Evolutionary conservation across 2,113 vertebrate species (phyloP).

Genomic region (Epinephelus lanceolatus): DNA sequence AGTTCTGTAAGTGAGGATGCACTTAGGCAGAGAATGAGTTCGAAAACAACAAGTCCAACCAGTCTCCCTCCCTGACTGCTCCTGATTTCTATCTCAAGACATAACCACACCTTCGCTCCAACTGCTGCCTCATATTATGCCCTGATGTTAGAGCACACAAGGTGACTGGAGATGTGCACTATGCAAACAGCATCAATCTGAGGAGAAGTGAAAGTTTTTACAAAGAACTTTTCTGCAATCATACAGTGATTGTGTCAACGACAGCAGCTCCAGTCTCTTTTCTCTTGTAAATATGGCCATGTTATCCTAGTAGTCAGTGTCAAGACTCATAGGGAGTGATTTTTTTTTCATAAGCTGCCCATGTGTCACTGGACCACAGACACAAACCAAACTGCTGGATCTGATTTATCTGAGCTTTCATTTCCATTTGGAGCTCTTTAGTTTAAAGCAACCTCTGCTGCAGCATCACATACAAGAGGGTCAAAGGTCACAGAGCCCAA

Average conservation of each 20-base stretch:
- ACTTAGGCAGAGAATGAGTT: background rate
- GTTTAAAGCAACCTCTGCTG: background rate
- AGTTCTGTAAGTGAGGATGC: background rate
- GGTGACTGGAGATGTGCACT: background rate
- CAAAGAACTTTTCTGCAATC: background rate
- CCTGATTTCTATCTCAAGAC: background rate
- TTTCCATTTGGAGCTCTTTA: background rate
- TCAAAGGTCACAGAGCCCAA: background rate
- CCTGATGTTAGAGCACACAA: background rate
- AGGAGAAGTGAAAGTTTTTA: background rate
- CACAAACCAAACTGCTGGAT: constrained; percentile 14
- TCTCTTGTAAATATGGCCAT: background rate
- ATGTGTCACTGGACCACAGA: background rate
- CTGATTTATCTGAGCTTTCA: constrained; percentile 1
- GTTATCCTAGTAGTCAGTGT: background rate
- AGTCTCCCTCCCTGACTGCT: constrained; percentile 21
- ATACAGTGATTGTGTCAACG: background rate
- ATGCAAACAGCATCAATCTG: background rate
- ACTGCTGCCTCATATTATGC: background rate
- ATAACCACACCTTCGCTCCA: constrained; percentile 6
- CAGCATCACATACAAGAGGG: background rate
- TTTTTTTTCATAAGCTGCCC: background rate
- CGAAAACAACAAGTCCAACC: constrained; percentile 42
- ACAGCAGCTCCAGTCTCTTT: background rate
- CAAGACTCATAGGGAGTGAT: background rate